Percentiles rank a stretch among this genome's conserved stretches.
These are phyloP conservation scores for Onthophagus sagittarius DNA, from an alignment of 2,888 invertebrate species.

Conservation along the genomic window DNA sequence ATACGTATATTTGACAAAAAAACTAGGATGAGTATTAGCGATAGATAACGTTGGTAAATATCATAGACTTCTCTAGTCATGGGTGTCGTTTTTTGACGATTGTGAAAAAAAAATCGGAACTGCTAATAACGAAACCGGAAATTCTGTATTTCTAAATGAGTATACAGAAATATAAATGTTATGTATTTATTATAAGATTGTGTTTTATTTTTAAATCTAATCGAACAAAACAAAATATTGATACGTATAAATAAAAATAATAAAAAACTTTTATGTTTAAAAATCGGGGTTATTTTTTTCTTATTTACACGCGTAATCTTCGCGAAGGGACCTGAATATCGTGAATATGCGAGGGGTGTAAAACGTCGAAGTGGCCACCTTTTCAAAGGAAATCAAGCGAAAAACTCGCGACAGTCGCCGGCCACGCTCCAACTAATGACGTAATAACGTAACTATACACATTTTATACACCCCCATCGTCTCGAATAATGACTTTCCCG, in stretches of 20 bases:
- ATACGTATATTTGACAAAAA: conserved; percentile 10
- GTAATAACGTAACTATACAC: conserved; percentile 31
- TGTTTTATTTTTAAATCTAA: conserved; percentile 13
- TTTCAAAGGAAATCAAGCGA: conserved; percentile 26
- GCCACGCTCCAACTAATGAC: conserved; percentile 32
- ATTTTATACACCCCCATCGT: background rate
- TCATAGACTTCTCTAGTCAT: conserved; percentile 39
- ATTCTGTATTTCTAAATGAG: conserved; percentile 29
- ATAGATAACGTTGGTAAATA: conserved; percentile 32
- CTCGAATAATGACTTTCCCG: background rate
- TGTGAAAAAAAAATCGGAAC: conserved; percentile 21
- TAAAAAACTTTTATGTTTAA: background rate
- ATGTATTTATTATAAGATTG: conserved; percentile 47
- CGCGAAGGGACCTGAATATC: background rate
- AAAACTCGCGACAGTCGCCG: conserved; percentile 31
- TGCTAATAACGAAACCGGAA: background rate
- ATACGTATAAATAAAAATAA: background rate
- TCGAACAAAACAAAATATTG: background rate
- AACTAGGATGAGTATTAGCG: conserved; percentile 13
- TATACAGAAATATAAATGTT: conserved; percentile 43
- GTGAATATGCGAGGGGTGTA: background rate
- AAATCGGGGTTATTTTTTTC: too few species aligned
- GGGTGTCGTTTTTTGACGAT: conserved; percentile 27
- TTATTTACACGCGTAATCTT: too few species aligned
- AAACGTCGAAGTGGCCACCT: background rate